Percentiles rank a stretch among this genome's conserved stretches.
Conservation (phyloP, 2,888 invertebrate species). For the Xylota segnis region DNA sequence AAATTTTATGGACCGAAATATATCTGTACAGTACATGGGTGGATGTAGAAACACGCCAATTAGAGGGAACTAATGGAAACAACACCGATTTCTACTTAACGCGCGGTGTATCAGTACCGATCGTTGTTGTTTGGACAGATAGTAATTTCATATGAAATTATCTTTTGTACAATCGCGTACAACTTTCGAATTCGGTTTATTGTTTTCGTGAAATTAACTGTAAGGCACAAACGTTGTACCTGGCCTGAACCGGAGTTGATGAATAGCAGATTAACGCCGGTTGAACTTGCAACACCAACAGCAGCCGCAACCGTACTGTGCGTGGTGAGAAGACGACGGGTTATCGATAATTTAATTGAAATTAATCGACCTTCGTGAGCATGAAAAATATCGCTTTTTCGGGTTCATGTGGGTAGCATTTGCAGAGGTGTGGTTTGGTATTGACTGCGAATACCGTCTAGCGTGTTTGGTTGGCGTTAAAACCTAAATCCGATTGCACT, state of each 20-base stretch:
- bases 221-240: conserved; percentile 9
- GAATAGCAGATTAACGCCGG: conserved; percentile 20
- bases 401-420: conserved; percentile 48
- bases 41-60: conserved; percentile 54
- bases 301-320: background rate
- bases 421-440: conserved; percentile 54
- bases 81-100: conserved; percentile 70
- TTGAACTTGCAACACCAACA: conserved; percentile 10
- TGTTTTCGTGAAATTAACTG: conserved; percentile 26
- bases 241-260: conserved; percentile 32
- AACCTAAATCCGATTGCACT: conserved; percentile 43
- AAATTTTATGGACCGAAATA: conserved; percentile 38
- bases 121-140: conserved; percentile 56
- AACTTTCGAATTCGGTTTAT: conserved; percentile 54
- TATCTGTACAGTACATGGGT: conserved; percentile 13
- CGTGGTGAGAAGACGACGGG: conserved; percentile 42
- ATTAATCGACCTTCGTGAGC: conserved; percentile 57
- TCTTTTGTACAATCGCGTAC: conserved; percentile 24
- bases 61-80: conserved; percentile 50
- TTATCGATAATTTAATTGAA: conserved; percentile 60
- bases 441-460: conserved; percentile 40
- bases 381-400: conserved; percentile 36
- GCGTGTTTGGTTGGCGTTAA: conserved; percentile 30
- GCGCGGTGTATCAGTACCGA: conserved; percentile 42
- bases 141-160: conserved; percentile 37